These are phyloP conservation scores for Loris lydekkerianus DNA, from an alignment of 2,797 vertebrate genomes.

Conservation along the genomic window DNA sequence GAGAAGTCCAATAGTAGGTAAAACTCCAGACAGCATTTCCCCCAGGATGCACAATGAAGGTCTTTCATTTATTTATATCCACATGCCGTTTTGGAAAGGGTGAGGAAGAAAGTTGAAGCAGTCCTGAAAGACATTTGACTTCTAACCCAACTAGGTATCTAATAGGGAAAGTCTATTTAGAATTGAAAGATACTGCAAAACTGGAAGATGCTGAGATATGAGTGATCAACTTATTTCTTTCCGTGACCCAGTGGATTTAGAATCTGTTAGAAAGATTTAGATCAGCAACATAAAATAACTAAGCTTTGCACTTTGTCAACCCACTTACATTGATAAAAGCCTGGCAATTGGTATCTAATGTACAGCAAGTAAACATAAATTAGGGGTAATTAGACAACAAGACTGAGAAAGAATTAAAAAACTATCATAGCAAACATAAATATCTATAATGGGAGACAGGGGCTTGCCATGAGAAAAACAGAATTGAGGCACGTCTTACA, in stretches of 20 bases:
- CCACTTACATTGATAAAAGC: background rate
- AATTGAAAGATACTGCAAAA: background rate
- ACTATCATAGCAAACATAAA: background rate
- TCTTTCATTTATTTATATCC: background rate
- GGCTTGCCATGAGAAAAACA: background rate
- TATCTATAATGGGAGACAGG: background rate
- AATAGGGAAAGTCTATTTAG: background rate
- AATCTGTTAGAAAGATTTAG: background rate
- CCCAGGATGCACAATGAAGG: background rate
- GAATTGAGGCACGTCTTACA: background rate
- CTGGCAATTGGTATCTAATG: background rate
- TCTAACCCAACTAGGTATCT: background rate
- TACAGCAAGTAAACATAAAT: background rate
- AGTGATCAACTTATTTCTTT: background rate
- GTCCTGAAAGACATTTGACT: background rate
- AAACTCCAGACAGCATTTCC: background rate
- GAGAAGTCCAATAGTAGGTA: background rate
- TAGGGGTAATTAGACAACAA: background rate
- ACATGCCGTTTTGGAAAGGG: background rate
- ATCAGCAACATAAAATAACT: background rate
- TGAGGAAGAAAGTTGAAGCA: background rate
- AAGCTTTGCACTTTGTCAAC: background rate
- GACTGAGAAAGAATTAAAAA: background rate
- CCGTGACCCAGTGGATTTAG: background rate
- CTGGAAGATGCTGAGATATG: background rate